Conservation (phyloP, 2,888 invertebrate species). For the Brachyptera putata region DNA sequence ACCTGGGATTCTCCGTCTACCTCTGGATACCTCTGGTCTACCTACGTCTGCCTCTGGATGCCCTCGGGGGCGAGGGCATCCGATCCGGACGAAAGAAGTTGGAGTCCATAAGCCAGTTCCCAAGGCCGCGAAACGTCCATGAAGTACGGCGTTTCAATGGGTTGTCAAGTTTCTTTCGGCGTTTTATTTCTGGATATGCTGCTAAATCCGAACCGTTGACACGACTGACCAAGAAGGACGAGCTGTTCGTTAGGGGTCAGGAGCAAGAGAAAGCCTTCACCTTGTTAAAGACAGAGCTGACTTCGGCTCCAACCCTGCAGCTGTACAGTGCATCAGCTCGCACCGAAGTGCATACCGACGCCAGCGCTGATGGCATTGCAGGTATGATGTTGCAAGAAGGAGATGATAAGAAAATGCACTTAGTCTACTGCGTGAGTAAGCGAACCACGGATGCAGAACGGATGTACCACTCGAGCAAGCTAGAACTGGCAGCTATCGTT, state of each 20-base stretch:
- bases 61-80: no score
- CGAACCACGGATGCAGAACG: not conserved
- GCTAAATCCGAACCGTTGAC: not conserved
- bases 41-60: no score
- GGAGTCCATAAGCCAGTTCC: not conserved
- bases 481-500: not conserved
- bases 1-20: not conserved
- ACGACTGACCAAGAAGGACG: not conserved
- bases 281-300: constrained; percentile 27
- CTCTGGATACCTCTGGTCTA: no score
- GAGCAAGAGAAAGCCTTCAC: not conserved
- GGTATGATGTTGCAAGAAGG: not conserved
- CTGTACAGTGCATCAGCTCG: constrained; percentile 32
- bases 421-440: not conserved
- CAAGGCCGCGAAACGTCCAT: not conserved
- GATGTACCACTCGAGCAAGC: not conserved
- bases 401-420: not conserved
- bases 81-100: not conserved
- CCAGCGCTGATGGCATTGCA: not conserved
- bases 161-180: not conserved
- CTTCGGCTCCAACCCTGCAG: constrained; percentile 30
- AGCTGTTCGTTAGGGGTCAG: not conserved
- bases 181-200: not conserved
- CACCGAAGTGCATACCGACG: constrained; percentile 27
- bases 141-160: not conserved